phyloP scores from a whole-genome alignment of 2,888 invertebrate genomes.

The Megalurothrips usitatus region DNA sequence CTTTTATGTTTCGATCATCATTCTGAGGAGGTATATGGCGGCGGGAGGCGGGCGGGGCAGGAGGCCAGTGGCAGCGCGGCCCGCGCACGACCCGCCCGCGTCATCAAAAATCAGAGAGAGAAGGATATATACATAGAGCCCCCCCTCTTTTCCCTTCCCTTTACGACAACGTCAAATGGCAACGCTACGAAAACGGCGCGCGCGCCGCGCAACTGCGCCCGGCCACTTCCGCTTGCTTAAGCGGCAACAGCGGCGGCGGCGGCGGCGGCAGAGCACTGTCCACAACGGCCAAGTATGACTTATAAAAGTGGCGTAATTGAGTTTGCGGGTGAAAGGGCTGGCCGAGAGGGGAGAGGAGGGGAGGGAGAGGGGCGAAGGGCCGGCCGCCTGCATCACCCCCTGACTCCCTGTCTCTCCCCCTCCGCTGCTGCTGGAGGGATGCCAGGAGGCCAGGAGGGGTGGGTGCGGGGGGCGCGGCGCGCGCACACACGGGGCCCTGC shows the following conservation, averaged over 20 bases:
- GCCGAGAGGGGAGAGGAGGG: not conserved
- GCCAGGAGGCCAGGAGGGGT: not conserved
- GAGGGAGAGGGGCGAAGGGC: too few species aligned
- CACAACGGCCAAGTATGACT: not conserved
- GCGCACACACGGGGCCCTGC: not conserved
- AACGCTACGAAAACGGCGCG: not conserved
- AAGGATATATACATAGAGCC: not conserved
- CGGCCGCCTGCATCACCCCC: too few species aligned
- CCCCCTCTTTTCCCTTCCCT: not conserved
- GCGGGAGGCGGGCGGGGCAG: not conserved
- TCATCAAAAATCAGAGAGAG: constrained; percentile 13
- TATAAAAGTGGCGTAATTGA: constrained; percentile 26
- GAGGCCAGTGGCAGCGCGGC: not conserved
- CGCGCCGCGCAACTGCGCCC: not conserved
- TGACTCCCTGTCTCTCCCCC: not conserved
- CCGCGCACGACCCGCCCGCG: not conserved
- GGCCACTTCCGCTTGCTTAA: not conserved
- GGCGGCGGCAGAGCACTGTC: not conserved
- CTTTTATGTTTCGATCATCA: too few species aligned
- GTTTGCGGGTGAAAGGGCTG: constrained; percentile 21
- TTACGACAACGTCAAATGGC: not conserved
- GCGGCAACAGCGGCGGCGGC: not conserved
- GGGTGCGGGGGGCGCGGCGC: not conserved
- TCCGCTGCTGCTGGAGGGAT: constrained; percentile 5
- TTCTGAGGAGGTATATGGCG: too few species aligned